Evolutionary conservation across 2,888 invertebrate species (phyloP).

Genomic region (Sycophila texana): DNA sequence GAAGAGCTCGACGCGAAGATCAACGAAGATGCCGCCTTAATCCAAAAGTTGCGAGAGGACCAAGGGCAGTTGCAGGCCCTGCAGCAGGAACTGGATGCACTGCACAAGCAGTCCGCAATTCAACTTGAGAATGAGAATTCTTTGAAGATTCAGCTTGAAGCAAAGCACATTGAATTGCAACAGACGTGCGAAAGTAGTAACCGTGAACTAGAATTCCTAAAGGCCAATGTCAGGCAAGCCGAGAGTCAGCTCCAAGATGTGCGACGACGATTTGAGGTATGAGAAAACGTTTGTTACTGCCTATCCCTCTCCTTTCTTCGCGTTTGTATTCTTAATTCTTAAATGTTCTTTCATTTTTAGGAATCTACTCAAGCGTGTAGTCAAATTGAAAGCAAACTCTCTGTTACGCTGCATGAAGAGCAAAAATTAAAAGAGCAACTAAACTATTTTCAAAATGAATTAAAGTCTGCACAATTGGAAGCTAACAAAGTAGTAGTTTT

Average conservation of each 20-base stretch:
- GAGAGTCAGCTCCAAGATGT: constrained; percentile 78
- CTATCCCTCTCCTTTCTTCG: background rate
- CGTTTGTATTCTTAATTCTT: background rate
- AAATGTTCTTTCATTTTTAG: constrained; percentile 67
- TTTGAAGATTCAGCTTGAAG: constrained; percentile 72
- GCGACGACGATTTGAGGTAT: constrained; percentile 77
- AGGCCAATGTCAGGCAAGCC: constrained; percentile 73
- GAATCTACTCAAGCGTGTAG: constrained; percentile 77
- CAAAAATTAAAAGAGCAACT: constrained; percentile 78
- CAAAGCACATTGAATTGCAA: constrained; percentile 77
- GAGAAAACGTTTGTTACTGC: constrained; percentile 28
- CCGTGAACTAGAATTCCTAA: constrained; percentile 69
- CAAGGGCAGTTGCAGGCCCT: constrained; percentile 75
- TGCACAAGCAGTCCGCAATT: constrained; percentile 82
- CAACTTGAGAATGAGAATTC: constrained; percentile 78
- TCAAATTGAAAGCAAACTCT: constrained; percentile 78
- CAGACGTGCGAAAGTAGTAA: constrained; percentile 72
- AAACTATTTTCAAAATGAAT: constrained; percentile 71
- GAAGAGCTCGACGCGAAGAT: constrained; percentile 81
- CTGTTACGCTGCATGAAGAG: constrained; percentile 77
- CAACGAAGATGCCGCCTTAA: constrained; percentile 77
- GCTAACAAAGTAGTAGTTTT: constrained; percentile 69
- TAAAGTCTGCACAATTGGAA: constrained; percentile 70
- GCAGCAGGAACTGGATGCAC: constrained; percentile 78
- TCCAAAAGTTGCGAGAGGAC: constrained; percentile 78